These are phyloP conservation scores for Enteromius radiatus DNA, from an alignment of 2,797 vertebrate genomes.

Conservation along the genomic window DNA sequence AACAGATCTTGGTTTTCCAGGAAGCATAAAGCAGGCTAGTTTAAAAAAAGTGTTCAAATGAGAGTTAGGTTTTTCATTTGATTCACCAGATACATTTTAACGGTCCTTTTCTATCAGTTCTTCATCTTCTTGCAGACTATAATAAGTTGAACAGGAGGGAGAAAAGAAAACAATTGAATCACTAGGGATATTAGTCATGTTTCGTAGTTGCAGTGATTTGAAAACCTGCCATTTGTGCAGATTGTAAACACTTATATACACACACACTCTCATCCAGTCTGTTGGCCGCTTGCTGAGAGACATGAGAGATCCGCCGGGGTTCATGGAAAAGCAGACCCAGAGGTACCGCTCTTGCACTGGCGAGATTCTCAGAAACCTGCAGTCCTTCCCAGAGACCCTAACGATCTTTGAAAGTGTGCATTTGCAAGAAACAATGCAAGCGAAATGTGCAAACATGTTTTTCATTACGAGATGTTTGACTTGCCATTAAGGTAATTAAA, in stretches of 20 bases:
- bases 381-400: constrained; percentile 50
- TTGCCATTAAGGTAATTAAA: constrained; percentile 28
- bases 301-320: constrained; percentile 49
- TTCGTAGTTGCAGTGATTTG: constrained; percentile 56
- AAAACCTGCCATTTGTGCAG: constrained; percentile 59
- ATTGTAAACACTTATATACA: constrained; percentile 53
- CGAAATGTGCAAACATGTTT: constrained; percentile 42
- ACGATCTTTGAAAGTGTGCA: constrained; percentile 46
- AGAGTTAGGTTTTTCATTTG: not conserved
- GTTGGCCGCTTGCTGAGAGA: constrained; percentile 65
- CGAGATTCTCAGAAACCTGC: constrained; percentile 50
- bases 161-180: constrained; percentile 31
- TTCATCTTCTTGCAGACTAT: not conserved
- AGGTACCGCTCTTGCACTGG: constrained; percentile 55
- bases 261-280: constrained; percentile 45
- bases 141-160: not conserved
- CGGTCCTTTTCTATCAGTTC: not conserved
- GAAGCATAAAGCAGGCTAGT: not conserved
- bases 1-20: constrained; percentile 29
- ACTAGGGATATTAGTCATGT: constrained; percentile 56
- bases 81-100: not conserved
- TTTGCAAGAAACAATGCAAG: constrained; percentile 48
- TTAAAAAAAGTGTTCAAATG: not conserved
- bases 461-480: constrained; percentile 47
- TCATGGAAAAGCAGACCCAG: constrained; percentile 66